Conservation (phyloP, 2,113 vertebrate genomes). For the Taxidea taxus region DNA sequence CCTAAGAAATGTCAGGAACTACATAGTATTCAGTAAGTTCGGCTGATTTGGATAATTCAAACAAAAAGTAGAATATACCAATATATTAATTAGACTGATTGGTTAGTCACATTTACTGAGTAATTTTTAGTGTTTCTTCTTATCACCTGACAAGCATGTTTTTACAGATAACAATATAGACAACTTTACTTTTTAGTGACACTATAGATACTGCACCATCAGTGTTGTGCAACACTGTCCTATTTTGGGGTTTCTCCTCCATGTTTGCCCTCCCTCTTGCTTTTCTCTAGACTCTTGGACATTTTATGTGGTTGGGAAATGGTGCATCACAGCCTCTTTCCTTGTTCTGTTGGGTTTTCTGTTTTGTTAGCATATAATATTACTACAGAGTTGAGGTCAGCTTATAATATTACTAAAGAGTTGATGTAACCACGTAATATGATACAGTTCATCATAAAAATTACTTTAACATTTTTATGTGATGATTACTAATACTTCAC, state of each 20-base stretch:
- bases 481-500: neutral
- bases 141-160: neutral
- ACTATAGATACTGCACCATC: neutral
- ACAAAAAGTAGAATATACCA: neutral
- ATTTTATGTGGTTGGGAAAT: neutral
- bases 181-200: neutral
- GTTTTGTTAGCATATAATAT: neutral
- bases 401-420: neutral
- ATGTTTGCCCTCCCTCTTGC: neutral
- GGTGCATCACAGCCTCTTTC: neutral
- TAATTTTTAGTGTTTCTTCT: neutral
- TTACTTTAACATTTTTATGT: constrained; percentile 21
- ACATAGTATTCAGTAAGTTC: neutral
- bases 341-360: neutral
- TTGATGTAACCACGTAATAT: neutral
- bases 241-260: neutral
- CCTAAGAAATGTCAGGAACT: neutral
- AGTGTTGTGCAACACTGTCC: neutral
- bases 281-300: neutral
- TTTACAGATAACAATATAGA: neutral
- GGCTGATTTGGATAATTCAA: neutral
- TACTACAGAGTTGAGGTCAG: neutral
- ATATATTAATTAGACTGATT: neutral
- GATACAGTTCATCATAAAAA: neutral
- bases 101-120: neutral